Evolutionary conservation across 2,113 vertebrate species (phyloP).

Genomic region (Etheostoma spectabile): DNA sequence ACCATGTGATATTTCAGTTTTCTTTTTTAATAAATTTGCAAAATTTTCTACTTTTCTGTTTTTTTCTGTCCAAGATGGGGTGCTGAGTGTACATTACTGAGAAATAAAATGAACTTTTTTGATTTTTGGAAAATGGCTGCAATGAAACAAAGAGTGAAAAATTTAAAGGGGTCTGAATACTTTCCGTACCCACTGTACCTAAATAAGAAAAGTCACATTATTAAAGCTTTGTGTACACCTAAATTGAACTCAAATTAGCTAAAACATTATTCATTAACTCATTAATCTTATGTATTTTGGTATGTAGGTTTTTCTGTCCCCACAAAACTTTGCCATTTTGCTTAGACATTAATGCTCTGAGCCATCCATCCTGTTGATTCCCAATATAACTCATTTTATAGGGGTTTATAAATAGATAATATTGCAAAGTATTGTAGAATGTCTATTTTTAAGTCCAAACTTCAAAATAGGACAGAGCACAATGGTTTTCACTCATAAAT

Average conservation of each 20-base stretch:
- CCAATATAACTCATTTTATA: constrained; percentile 21
- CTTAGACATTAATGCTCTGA: constrained; percentile 17
- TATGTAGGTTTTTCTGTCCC: constrained; percentile 3
- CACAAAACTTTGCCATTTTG: not conserved
- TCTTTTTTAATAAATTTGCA: no score
- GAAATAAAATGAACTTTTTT: no score
- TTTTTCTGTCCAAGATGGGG: no score
- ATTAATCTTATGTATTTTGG: not conserved
- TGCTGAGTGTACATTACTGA: no score
- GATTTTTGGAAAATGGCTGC: no score
- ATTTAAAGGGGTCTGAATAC: no score
- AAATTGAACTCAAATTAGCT: not conserved
- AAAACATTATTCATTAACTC: constrained; percentile 1
- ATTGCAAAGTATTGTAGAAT: constrained; percentile 39
- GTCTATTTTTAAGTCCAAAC: constrained; percentile 67
- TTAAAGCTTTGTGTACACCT: not conserved
- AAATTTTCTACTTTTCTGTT: no score
- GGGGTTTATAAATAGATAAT: constrained; percentile 64
- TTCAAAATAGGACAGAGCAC: constrained; percentile 47
- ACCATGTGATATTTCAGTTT: no score
- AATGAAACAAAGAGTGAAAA: no score
- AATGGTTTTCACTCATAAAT: constrained; percentile 30
- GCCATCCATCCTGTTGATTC: constrained; percentile 39
- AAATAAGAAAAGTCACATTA: not conserved
- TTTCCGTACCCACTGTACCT: no score